phyloP scores from a whole-genome alignment of 23 tunicate genomes.

The Ascidia mentula region DNA sequence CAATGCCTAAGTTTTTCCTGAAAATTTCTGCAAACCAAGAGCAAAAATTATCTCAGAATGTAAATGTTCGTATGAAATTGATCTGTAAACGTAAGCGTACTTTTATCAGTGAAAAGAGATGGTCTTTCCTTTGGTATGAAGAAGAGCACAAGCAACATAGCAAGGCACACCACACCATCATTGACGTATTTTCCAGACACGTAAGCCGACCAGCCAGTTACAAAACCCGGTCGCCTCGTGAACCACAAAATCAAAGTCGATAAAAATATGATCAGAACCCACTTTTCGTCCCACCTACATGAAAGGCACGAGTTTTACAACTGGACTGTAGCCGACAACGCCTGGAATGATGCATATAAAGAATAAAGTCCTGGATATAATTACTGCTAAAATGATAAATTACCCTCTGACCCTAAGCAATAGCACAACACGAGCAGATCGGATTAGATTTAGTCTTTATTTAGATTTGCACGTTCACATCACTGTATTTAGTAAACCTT shows the following conservation, averaged over 20 bases:
- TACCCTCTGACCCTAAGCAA: too few species aligned
- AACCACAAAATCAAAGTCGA: constrained; percentile 26
- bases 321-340: too few species aligned
- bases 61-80: neutral
- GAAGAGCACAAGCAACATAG: constrained; percentile 8
- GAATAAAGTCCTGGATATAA: too few species aligned
- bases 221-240: constrained; percentile 32
- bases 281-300: constrained; percentile 29
- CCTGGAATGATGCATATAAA: too few species aligned
- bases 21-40: neutral
- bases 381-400: too few species aligned
- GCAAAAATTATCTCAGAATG: neutral
- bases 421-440: too few species aligned
- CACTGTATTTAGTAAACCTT: too few species aligned
- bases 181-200: constrained; percentile 17
- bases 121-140: constrained; percentile 23
- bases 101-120: neutral
- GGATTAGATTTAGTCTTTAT: too few species aligned
- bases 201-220: constrained; percentile 15
- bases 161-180: constrained; percentile 27
- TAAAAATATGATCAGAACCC: constrained; percentile 15
- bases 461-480: too few species aligned
- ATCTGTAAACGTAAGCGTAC: neutral
- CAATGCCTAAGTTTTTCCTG: neutral
- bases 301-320: too few species aligned